Base-by-base conservation (phyloP, 2,888 invertebrate genomes). In the Hemicrepidius hirtus region DNA sequence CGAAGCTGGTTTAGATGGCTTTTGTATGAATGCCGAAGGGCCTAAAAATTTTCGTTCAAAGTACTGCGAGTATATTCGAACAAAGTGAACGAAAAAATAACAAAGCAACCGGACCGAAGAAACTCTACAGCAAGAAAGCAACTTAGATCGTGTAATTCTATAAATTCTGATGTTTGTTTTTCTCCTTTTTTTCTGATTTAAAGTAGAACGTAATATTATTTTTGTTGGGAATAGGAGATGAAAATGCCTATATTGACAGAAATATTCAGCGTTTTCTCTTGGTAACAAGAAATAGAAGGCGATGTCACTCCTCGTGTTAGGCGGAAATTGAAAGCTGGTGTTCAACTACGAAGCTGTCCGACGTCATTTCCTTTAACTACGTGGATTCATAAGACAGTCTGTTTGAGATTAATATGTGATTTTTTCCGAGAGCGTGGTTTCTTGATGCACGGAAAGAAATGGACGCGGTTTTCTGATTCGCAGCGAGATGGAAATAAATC, bases 271-370 rank as follows among this genome's bases (percentile, higher is more conserved):
- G 49, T 63, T 63, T 35, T 49, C 63, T 35, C 10, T 18, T 20
- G 32, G 32, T 49, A 63, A 46, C 28, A 28, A 46, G 49, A 63
- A 63, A 63, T 63, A 63, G 63, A 63, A 49, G 44, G 63, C 63
- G 49, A 63, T 49, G 63, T 63, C 63, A 32, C 63, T 49, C 40
- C 63, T 28, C 28, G 63, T 49, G 37, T 49, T 63, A 20, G 20
- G 40, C 76, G 76, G 76, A 76, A 76, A 76, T 76, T 76, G 75
- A 74, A 76, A 74, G 69, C 72, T 71, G 66, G 55, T 66, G 71
- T 74, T 69, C 68, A 66, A 40, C 57, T 57, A 40, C 57, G 28
- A 32, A 57, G 53, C 57, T 75, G 73, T 71, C 68, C 46, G 49
- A 70, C 24, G 59, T 59, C 16, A 63, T 75, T 73, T 75, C 70